phyloP scores from a whole-genome alignment of 2,113 vertebrate species.

The Xenus cinereus region DNA sequence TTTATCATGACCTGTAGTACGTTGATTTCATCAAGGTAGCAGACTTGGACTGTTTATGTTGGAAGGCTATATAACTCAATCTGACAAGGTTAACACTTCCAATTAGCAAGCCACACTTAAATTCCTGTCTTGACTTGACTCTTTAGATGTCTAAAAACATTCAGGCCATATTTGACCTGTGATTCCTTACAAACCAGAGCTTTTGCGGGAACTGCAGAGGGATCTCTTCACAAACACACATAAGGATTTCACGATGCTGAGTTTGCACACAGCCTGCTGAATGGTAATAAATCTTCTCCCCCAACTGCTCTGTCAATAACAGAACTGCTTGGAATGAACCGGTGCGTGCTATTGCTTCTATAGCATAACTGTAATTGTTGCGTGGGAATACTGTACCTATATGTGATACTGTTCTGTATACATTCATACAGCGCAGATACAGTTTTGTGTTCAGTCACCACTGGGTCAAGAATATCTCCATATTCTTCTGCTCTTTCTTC shows the following conservation, averaged over 20 bases:
- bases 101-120: background rate
- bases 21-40: background rate
- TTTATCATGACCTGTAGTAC: background rate
- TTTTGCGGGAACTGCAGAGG: background rate
- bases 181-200: background rate
- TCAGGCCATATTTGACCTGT: background rate
- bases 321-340: background rate
- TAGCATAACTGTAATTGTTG: background rate
- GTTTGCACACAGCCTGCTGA: background rate
- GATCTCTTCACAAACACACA: background rate
- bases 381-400: background rate
- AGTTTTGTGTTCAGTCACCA: background rate
- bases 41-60: background rate
- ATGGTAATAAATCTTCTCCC: background rate
- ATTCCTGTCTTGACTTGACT: background rate
- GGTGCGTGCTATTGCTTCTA: background rate
- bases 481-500: background rate
- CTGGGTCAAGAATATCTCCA: background rate
- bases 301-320: background rate
- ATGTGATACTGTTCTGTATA: background rate
- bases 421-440: background rate
- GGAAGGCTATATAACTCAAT: background rate
- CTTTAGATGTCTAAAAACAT: background rate
- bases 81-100: background rate
- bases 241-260: background rate